phyloP scores from a whole-genome alignment of 2,888 invertebrate genomes.

The Melieria crassipennis region DNA sequence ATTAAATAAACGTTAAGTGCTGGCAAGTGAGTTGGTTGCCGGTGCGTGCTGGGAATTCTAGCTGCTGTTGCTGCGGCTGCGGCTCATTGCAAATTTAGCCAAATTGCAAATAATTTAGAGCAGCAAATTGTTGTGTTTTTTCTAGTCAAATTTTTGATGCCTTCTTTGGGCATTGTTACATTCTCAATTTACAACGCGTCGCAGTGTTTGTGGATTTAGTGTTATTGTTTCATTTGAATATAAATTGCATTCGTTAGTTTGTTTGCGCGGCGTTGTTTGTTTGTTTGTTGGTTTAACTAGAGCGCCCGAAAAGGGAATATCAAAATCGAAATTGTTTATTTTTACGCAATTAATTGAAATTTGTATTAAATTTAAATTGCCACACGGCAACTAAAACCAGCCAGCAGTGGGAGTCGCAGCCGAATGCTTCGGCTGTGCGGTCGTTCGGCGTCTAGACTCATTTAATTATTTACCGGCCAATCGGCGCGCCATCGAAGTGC shows the following conservation, averaged over 20 bases:
- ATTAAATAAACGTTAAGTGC: constrained; percentile 28
- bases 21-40: constrained; percentile 16
- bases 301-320: constrained; percentile 5
- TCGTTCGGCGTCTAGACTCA: no score
- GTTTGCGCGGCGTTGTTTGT: constrained; percentile 8
- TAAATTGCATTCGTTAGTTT: constrained; percentile 28
- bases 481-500: no score
- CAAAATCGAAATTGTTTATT: constrained; percentile 9
- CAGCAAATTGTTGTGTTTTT: neutral
- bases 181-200: constrained; percentile 4
- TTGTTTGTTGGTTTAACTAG: constrained; percentile 9
- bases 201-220: constrained; percentile 28
- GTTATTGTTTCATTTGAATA: constrained; percentile 31
- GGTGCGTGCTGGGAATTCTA: neutral
- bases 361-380: constrained; percentile 19
- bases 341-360: constrained; percentile 28
- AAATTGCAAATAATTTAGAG: constrained; percentile 18
- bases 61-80: constrained; percentile 1
- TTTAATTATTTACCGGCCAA: no score
- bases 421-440: neutral
- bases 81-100: no score
- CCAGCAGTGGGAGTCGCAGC: constrained; percentile 1
- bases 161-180: neutral
- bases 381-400: constrained; percentile 16
- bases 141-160: neutral